These are phyloP conservation scores for Dugesia japonica DNA, from an alignment of 2,888 invertebrate species.

Conservation along the genomic window DNA sequence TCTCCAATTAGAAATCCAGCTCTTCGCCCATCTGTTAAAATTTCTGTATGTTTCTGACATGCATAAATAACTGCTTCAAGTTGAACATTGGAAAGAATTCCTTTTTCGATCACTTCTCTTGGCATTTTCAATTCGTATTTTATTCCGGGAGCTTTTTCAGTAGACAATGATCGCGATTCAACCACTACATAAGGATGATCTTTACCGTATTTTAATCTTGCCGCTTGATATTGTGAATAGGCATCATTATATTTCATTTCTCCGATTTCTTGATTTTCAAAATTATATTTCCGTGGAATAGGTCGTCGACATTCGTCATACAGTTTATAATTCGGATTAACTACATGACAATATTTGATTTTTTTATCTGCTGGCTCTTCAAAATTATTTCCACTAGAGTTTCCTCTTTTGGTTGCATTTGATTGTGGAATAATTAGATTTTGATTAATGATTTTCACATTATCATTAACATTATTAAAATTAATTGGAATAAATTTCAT, in stretches of 20 bases:
- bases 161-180: background rate
- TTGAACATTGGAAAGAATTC: constrained; percentile 43
- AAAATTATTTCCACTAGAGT: too few relatives aligned
- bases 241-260: background rate
- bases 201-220: background rate
- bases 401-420: too few relatives aligned
- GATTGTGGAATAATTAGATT: too few relatives aligned
- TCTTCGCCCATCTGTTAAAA: constrained; percentile 41
- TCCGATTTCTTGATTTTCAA: background rate
- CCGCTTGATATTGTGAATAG: background rate
- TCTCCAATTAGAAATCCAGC: constrained; percentile 47
- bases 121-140: constrained; percentile 37
- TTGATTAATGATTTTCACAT: too few relatives aligned
- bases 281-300: background rate
- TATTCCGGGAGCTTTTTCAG: background rate
- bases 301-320: background rate
- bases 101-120: constrained; percentile 37
- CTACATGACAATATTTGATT: too few relatives aligned
- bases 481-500: too few relatives aligned
- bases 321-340: background rate
- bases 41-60: constrained; percentile 43
- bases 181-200: background rate
- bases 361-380: too few relatives aligned
- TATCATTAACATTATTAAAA: too few relatives aligned
- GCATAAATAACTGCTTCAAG: constrained; percentile 44